Evolutionary conservation across 2,888 invertebrate species (phyloP), one percentile per base, ranked within the genome.

Genomic region (Orthosia cruda): DNA sequence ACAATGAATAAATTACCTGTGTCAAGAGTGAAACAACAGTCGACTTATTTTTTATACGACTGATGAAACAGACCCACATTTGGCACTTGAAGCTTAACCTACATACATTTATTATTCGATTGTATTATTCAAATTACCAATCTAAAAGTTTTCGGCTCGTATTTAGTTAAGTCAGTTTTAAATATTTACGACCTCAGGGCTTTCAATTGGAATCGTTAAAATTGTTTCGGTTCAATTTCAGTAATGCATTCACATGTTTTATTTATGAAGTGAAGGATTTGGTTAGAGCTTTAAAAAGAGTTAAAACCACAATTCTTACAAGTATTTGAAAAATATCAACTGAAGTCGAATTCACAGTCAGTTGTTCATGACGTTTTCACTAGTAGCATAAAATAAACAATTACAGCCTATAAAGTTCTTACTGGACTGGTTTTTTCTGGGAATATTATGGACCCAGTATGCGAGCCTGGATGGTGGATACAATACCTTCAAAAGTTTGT

Each of bases 191-290:
- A 59, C 54, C 13, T 13, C 0, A 47, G 45, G 4, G 68, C 15
- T 77, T 61, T 61, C 49, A 68, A 55, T 45, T 26, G 15, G 40
- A 49, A 23, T 54, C 59, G 40, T 75, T 54, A 49, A 62, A 62
- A 61, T 77, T 68, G 55, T 61, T 77, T 69, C 15, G 15, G 16
- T 61, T 54, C 69, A 75, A 75, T 77, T 40, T 20, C 61, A 68
- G 54, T 75, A 75, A 61, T 77, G 59, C 49, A 9, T 68, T 26
- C 20, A 13, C 26, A 59, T 69, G 57, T 62, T 61, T 75, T 63
- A 57, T 75, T 18, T 26, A 52, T 23, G 3, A 13, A 45, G 9
- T 18, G 11, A 47, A 58, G 15, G 45, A 61, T 49, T 73, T 74
- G 0, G n/a, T 2, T n/a, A 12, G 26, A 40, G 47, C 62, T 23